Conservation (phyloP, 2,888 invertebrate genomes). For the Archips crataeganus region DNA sequence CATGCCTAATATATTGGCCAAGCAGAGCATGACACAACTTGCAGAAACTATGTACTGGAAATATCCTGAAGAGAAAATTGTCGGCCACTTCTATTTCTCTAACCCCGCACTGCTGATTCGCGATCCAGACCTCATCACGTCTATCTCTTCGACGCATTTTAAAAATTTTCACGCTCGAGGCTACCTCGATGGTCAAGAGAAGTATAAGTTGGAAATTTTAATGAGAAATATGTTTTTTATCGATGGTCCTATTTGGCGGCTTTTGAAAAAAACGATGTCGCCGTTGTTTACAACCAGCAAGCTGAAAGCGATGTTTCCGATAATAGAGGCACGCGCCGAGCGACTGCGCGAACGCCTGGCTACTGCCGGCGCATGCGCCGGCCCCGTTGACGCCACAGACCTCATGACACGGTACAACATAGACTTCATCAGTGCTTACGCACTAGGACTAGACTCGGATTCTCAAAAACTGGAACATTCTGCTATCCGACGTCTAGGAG, state of each 20-base stretch:
- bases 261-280: slow-evolving; percentile 41
- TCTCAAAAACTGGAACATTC: slow-evolving; percentile 64
- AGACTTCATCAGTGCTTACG: slow-evolving; percentile 71
- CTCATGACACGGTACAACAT: slow-evolving; percentile 73
- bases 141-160: slow-evolving; percentile 37
- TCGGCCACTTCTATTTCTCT: slow-evolving; percentile 21
- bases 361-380: slow-evolving; percentile 1
- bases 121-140: slow-evolving; percentile 44
- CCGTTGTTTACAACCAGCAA: slow-evolving; percentile 45
- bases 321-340: slow-evolving; percentile 25
- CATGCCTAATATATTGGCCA: slow-evolving; percentile 4
- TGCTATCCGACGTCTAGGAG: slow-evolving; percentile 62
- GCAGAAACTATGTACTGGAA: slow-evolving; percentile 33
- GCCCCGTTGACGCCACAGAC: slow-evolving; percentile 48
- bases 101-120: slow-evolving; percentile 39
- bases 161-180: slow-evolving; percentile 30
- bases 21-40: slow-evolving; percentile 33
- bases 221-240: slow-evolving; percentile 42
- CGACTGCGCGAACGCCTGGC: slow-evolving; percentile 4
- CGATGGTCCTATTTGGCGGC: slow-evolving; percentile 43
- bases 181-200: slow-evolving; percentile 28
- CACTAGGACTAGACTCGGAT: slow-evolving; percentile 67
- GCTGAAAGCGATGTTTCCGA: slow-evolving; percentile 47
- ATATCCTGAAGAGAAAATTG: slow-evolving; percentile 37
- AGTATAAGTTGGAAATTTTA: slow-evolving; percentile 42